Evolutionary conservation across 2,113 vertebrate species (phyloP).

Genomic region (Drymodes brunneopygia): DNA sequence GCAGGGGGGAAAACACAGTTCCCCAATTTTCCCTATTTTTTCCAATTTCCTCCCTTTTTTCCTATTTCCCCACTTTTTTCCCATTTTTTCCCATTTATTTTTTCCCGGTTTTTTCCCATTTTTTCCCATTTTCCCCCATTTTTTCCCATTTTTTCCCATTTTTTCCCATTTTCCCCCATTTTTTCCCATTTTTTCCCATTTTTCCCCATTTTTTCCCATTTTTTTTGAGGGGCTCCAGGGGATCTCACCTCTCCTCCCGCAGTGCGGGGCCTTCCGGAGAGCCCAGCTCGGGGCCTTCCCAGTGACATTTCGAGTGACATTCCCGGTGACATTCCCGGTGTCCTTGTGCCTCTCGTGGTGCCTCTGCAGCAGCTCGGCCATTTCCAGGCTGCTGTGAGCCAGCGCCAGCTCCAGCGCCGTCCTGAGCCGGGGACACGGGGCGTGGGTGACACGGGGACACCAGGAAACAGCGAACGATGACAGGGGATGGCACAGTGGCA

Average conservation of each 20-base stretch:
- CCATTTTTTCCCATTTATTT: neutral
- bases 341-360: neutral
- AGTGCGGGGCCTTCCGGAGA: rapidly evolving
- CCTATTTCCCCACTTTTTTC: no score
- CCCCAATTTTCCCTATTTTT: rapidly evolving
- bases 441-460: neutral
- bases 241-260: neutral
- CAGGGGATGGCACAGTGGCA: rapidly evolving
- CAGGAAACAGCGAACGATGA: rapidly evolving
- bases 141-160: rapidly evolving
- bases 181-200: neutral
- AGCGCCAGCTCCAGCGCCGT: neutral
- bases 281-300: neutral
- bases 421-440: neutral
- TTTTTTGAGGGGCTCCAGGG: rapidly evolving
- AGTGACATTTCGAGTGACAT: neutral
- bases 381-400: neutral
- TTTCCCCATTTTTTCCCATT: neutral
- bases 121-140: rapidly evolving
- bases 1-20: neutral
- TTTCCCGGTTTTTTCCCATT: neutral
- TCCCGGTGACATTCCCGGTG: neutral
- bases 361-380: neutral
- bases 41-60: rapidly evolving
- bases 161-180: no score